A percentile compares a stretch with the other conserved stretches of the same genome.
Conservation (phyloP, 1,140 invertebrate genomes). For the Caenorhabditis inopinata region DNA sequence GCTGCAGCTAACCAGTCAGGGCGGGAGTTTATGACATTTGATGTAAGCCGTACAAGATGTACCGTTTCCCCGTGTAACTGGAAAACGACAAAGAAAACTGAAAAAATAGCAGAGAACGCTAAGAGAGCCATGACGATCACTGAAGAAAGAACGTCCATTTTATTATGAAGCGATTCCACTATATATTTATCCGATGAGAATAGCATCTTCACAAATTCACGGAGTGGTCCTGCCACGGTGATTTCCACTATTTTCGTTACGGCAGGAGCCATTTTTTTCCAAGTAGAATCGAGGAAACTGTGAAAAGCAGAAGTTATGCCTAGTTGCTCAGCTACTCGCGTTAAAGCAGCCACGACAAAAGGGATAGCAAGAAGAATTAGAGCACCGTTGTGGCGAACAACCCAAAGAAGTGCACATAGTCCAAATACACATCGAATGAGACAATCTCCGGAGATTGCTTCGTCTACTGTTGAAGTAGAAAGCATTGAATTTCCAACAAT, state of each 20-base stretch:
- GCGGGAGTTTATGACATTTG: slow-evolving; percentile 75
- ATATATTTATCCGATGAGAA: slow-evolving; percentile 73
- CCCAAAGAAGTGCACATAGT: slow-evolving; percentile 74
- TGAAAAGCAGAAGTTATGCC: slow-evolving; percentile 66
- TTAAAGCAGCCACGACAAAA: slow-evolving; percentile 72
- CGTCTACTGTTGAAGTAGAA: slow-evolving; percentile 28
- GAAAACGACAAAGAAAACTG: slow-evolving; percentile 66
- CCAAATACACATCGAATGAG: slow-evolving; percentile 75
- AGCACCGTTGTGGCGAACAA: slow-evolving; percentile 77
- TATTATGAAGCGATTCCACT: slow-evolving; percentile 35
- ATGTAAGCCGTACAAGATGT: slow-evolving; percentile 82
- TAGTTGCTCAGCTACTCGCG: slow-evolving; percentile 67
- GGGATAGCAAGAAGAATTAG: slow-evolving; percentile 74
- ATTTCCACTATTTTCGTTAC: slow-evolving; percentile 62
- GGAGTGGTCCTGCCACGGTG: slow-evolving; percentile 70
- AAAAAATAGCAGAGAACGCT: slow-evolving; percentile 67
- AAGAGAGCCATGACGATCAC: slow-evolving; percentile 69
- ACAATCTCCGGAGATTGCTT: slow-evolving; percentile 69
- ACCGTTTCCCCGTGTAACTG: slow-evolving; percentile 92
- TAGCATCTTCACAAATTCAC: slow-evolving; percentile 69
- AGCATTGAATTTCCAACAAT: background rate
- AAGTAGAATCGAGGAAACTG: slow-evolving; percentile 60
- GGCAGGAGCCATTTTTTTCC: slow-evolving; percentile 49
- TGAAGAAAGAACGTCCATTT: slow-evolving; percentile 69
- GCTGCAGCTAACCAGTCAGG: slow-evolving; percentile 60